A percentile compares a stretch with the other conserved stretches of the same genome.
phyloP scores from a whole-genome alignment of 92 coral and sea anemone genomes.

The Virgularia gustaviana region DNA sequence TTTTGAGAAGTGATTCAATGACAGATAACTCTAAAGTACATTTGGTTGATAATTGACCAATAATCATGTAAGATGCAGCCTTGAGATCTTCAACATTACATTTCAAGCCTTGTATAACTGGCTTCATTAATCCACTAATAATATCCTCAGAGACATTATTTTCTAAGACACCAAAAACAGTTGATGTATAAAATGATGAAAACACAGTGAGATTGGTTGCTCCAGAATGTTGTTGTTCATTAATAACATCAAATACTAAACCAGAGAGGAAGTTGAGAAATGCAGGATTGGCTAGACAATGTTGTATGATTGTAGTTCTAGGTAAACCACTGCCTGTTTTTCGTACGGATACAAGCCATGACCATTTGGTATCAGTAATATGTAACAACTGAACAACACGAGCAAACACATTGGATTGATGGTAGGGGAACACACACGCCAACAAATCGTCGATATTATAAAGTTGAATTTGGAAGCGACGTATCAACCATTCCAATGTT shows the following conservation, averaged over 20 bases:
- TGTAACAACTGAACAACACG: slow-evolving; percentile 78
- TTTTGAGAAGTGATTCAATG: slow-evolving; percentile 67
- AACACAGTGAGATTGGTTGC: slow-evolving; percentile 55
- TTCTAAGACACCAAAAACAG: slow-evolving; percentile 78
- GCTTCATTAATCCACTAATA: slow-evolving; percentile 59
- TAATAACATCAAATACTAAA: slow-evolving; percentile 57
- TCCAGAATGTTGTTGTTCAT: slow-evolving; percentile 44
- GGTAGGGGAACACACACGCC: slow-evolving; percentile 78
- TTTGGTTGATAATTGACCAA: slow-evolving; percentile 79
- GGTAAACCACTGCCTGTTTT: slow-evolving; percentile 79
- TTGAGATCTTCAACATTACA: slow-evolving; percentile 61
- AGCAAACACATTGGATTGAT: slow-evolving; percentile 86
- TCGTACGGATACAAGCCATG: slow-evolving; percentile 80
- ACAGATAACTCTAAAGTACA: slow-evolving; percentile 67
- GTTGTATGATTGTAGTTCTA: slow-evolving; percentile 75
- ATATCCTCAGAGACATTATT: slow-evolving; percentile 68
- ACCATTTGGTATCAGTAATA: slow-evolving; percentile 68
- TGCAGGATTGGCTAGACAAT: slow-evolving; percentile 66
- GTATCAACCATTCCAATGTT: slow-evolving; percentile 86
- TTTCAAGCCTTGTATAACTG: slow-evolving; percentile 66
- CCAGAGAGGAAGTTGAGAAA: slow-evolving; percentile 69
- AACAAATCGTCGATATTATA: slow-evolving; percentile 69
- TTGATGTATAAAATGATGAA: slow-evolving; percentile 84
- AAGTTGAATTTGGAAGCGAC: slow-evolving; percentile 76
- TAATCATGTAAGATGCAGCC: slow-evolving; percentile 87